Conservation (phyloP, 2,113 vertebrate genomes). For the Trinectes maculatus region DNA sequence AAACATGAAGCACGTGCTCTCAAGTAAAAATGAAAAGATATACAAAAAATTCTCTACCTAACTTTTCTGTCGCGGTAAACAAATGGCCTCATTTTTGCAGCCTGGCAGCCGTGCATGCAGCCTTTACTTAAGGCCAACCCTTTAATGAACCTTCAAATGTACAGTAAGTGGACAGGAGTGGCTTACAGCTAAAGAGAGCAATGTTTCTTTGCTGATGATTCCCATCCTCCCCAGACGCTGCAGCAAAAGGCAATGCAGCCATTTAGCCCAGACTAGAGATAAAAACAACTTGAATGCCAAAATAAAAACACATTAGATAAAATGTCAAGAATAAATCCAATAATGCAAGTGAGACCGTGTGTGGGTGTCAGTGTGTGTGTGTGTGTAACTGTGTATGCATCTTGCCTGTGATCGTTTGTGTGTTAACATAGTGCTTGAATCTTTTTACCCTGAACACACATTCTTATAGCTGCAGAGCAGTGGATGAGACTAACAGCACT, state of each 20-base stretch:
- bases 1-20: not conserved
- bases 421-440: not conserved
- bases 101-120: constrained; percentile 62
- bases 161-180: constrained; percentile 71
- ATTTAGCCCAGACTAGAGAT: constrained; percentile 72
- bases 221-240: constrained; percentile 52
- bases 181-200: constrained; percentile 57
- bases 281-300: constrained; percentile 62
- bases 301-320: constrained; percentile 86
- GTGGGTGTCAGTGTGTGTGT: not conserved
- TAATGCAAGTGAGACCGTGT: constrained; percentile 75
- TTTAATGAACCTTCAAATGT: constrained; percentile 69
- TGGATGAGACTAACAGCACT: constrained; percentile 40
- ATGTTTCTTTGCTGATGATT: constrained; percentile 58
- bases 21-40: not conserved
- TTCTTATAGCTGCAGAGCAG: constrained; percentile 14
- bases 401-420: constrained; percentile 12
- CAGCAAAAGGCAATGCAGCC: constrained; percentile 71
- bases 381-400: not conserved
- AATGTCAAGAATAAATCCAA: constrained; percentile 56
- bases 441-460: constrained; percentile 3
- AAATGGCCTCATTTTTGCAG: constrained; percentile 41
- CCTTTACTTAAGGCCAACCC: constrained; percentile 48
- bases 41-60: not conserved
- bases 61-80: constrained; percentile 22